phyloP scores from a whole-genome alignment of 2,797 vertebrate genomes.

The Melanotaenia parkinsoni region DNA sequence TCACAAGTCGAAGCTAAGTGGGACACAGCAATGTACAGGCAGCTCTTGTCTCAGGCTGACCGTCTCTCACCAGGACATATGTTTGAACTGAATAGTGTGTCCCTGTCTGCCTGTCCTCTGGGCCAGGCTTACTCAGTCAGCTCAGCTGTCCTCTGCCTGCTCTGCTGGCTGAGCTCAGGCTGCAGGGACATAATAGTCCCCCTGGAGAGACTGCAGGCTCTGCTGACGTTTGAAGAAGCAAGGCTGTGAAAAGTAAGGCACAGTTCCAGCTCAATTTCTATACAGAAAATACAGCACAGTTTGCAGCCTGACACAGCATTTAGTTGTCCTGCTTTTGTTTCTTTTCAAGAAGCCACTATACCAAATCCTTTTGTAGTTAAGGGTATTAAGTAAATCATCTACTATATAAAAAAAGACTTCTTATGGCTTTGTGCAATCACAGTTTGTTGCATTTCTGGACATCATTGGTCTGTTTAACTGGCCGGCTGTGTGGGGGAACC shows the following conservation, averaged over 20 bases:
- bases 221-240: slow-evolving; percentile 72
- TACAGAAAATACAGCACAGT: slow-evolving; percentile 44
- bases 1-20: not conserved
- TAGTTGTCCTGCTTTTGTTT: slow-evolving; percentile 39
- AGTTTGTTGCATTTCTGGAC: slow-evolving; percentile 25
- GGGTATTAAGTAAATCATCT: slow-evolving; percentile 10
- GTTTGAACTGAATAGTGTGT: slow-evolving; percentile 37
- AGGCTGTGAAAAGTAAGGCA: slow-evolving; percentile 45
- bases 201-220: slow-evolving; percentile 58
- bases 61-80: slow-evolving; percentile 47
- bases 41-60: slow-evolving; percentile 12
- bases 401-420: not conserved
- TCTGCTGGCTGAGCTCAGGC: slow-evolving; percentile 62
- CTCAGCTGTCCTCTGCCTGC: slow-evolving; percentile 59
- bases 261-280: slow-evolving; percentile 63
- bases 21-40: not conserved
- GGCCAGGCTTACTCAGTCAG: slow-evolving; percentile 44
- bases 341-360: not conserved
- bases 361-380: slow-evolving; percentile 3
- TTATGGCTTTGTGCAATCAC: not conserved
- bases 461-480: slow-evolving; percentile 5
- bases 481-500: not conserved
- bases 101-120: slow-evolving; percentile 45
- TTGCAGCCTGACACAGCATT: slow-evolving; percentile 56
- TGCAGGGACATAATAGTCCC: slow-evolving; percentile 46